These are phyloP conservation scores for Seriola dumerili DNA, from an alignment of 2,113 vertebrate genomes.

Conservation along the genomic window DNA sequence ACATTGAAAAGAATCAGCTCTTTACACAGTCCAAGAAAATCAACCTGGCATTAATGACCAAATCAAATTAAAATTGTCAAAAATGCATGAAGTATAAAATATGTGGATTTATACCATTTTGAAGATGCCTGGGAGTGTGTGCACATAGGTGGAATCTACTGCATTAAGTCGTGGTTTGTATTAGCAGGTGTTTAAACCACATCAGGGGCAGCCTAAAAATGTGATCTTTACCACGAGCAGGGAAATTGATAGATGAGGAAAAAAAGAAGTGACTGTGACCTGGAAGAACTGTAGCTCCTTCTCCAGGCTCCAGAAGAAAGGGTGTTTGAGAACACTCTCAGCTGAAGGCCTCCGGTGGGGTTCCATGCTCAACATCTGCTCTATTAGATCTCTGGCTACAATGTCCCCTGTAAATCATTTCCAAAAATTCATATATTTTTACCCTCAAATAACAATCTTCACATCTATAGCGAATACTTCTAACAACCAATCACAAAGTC, in stretches of 20 bases:
- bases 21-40: neutral
- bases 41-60: neutral
- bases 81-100: neutral
- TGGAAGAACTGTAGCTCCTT: slow-evolving; percentile 99
- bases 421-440: too few relatives aligned
- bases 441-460: too few relatives aligned
- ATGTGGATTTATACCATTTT: neutral
- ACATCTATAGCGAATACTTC: neutral
- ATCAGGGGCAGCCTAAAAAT: neutral
- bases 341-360: slow-evolving; percentile 92
- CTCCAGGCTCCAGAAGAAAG: slow-evolving; percentile 97
- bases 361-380: slow-evolving; percentile 94
- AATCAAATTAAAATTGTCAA: neutral
- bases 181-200: slow-evolving; percentile 1
- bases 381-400: slow-evolving; percentile 91
- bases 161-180: neutral
- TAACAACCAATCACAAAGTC: neutral
- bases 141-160: too few relatives aligned
- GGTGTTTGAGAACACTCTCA: slow-evolving; percentile 92
- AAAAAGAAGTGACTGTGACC: slow-evolving; percentile 77
- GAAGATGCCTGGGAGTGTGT: too few relatives aligned
- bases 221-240: neutral
- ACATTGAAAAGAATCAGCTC: neutral
- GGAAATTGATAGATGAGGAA: neutral
- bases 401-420: slow-evolving; percentile 85